Evolutionary conservation across 2,797 vertebrate species (phyloP).

Genomic region (Ispidina lecontei): DNA sequence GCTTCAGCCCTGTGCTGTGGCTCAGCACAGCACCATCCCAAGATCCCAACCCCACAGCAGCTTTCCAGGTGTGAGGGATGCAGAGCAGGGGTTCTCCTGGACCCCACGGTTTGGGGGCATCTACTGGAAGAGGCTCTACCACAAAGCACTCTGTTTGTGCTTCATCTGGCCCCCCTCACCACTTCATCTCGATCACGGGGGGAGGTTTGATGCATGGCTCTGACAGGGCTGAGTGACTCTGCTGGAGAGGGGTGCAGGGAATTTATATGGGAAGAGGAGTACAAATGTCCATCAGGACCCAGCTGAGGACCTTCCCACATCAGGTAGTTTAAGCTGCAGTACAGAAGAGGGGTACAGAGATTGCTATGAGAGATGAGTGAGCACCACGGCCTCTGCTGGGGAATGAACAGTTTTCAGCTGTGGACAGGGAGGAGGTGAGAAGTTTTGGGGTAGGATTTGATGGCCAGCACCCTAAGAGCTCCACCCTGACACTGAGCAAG

Average conservation of each 20-base stretch:
- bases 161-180: neutral
- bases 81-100: neutral
- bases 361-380: accelerated
- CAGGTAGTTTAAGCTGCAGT: neutral
- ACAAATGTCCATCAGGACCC: neutral
- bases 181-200: neutral
- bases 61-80: neutral
- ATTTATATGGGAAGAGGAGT: slow-evolving; percentile 55
- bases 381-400: neutral
- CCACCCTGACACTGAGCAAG: neutral
- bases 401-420: neutral
- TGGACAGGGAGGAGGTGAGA: neutral
- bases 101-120: neutral
- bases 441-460: neutral
- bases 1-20: accelerated
- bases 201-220: slow-evolving; percentile 33
- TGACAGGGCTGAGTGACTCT: neutral
- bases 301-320: neutral
- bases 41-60: accelerated
- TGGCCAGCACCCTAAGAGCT: neutral
- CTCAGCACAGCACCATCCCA: accelerated
- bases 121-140: neutral
- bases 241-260: neutral
- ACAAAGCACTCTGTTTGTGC: neutral
- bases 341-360: neutral